Conservation (phyloP, 1,140 invertebrate genomes). For the Microplitis mediator region DNA sequence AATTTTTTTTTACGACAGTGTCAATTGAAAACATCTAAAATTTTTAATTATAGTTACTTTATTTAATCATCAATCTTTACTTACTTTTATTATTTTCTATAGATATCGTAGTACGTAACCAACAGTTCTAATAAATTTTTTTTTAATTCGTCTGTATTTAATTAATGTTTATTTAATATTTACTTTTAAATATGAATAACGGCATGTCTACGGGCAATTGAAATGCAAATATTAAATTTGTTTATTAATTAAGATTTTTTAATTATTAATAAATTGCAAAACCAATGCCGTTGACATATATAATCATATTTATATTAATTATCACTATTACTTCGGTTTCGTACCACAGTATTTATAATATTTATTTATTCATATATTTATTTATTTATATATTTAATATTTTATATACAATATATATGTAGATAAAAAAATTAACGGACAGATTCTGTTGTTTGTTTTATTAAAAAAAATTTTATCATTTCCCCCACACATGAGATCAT, state of each 20-base stretch:
- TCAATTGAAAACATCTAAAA: neutral
- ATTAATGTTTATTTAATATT: slow-evolving; percentile 21
- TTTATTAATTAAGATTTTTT: slow-evolving; percentile 15
- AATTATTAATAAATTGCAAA: slow-evolving; percentile 48
- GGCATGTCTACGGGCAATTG: slow-evolving; percentile 50
- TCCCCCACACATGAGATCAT: neutral
- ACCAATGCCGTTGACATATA: slow-evolving; percentile 47
- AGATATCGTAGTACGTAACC: neutral
- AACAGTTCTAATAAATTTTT: slow-evolving; percentile 27
- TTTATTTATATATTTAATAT: slow-evolving; percentile 43
- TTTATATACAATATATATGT: slow-evolving; percentile 56
- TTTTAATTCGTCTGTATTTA: neutral
- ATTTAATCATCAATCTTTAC: too few species aligned
- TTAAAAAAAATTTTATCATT: neutral
- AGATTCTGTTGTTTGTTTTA: slow-evolving; percentile 29
- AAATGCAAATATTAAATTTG: slow-evolving; percentile 39
- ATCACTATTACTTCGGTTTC: slow-evolving; percentile 40
- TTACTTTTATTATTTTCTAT: neutral
- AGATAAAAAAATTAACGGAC: slow-evolving; percentile 33
- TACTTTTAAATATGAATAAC: slow-evolving; percentile 49
- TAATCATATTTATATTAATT: slow-evolving; percentile 31
- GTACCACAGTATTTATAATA: slow-evolving; percentile 49
- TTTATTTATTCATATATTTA: slow-evolving; percentile 44
- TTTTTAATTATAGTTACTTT: neutral
- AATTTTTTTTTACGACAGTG: slow-evolving; percentile 23